Conservation (phyloP, 2,113 vertebrate genomes). For the Osmerus eperlanus region DNA sequence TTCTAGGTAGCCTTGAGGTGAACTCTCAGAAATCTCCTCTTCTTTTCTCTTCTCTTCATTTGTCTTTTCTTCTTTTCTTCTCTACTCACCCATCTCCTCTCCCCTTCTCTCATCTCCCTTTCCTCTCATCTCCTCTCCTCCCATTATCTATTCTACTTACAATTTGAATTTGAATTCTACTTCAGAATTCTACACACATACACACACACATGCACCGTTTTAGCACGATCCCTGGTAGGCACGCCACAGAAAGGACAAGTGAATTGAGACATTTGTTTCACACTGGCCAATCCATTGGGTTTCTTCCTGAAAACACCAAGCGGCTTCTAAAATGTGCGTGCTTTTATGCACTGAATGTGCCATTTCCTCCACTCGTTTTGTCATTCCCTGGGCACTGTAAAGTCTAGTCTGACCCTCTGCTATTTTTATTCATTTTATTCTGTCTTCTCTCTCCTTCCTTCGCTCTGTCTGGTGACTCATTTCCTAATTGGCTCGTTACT, state of each 20-base stretch:
- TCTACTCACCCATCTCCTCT: not conserved
- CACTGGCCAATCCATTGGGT: not conserved
- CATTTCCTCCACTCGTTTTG: too few species aligned
- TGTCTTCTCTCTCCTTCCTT: not conserved
- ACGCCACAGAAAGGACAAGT: not conserved
- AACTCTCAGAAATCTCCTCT: too few species aligned
- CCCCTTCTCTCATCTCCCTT: not conserved
- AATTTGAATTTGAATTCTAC: too few species aligned
- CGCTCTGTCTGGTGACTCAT: constrained; percentile 2
- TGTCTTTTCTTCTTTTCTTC: too few species aligned
- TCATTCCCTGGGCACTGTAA: too few species aligned
- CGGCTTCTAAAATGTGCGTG: too few species aligned
- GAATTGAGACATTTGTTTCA: not conserved
- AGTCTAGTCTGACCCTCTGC: not conserved
- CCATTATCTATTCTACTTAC: too few species aligned
- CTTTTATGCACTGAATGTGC: too few species aligned
- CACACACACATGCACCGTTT: not conserved
- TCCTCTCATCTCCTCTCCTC: too few species aligned
- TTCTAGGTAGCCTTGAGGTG: too few species aligned
- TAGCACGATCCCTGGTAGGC: not conserved
- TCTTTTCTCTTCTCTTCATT: too few species aligned
- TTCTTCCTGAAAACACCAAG: too few species aligned
- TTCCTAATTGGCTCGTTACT: constrained; percentile 11
- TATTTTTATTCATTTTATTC: not conserved
- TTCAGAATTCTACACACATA: not conserved